Evolutionary conservation across 2,113 vertebrate species (phyloP).

Genomic region (Genyomyrus donnyi): DNA sequence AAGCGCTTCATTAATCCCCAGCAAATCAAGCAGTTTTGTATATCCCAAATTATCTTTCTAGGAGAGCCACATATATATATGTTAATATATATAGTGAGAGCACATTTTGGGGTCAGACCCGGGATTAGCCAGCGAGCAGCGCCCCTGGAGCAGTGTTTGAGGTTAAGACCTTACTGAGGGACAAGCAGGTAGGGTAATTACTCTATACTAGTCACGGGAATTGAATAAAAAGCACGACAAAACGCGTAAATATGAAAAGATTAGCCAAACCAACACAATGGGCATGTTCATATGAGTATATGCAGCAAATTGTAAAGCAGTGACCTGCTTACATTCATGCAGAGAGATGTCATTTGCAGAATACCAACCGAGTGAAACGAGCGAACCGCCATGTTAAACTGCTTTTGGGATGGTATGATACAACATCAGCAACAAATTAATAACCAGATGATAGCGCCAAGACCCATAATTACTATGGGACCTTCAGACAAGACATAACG

Average conservation of each 20-base stretch:
- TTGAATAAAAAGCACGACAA: background rate
- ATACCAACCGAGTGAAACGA: background rate
- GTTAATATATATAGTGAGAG: background rate
- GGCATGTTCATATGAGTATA: background rate
- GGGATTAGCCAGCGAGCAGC: background rate
- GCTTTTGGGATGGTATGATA: background rate
- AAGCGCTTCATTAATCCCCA: background rate
- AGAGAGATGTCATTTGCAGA: background rate
- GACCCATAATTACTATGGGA: background rate
- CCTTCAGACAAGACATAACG: background rate
- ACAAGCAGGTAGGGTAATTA: background rate
- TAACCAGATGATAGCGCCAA: background rate
- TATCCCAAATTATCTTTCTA: background rate
- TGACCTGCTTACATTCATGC: background rate
- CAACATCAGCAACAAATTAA: background rate
- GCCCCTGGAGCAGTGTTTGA: background rate
- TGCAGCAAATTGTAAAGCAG: background rate
- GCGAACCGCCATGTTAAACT: background rate
- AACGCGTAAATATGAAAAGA: background rate
- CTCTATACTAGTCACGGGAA: background rate
- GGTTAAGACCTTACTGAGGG: background rate
- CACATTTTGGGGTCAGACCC: background rate
- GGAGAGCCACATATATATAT: background rate
- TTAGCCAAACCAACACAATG: background rate
- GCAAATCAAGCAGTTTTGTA: background rate